Evolutionary conservation across 1,140 invertebrate genomes (phyloP), one percentile per base, ranked within the genome.

Genomic region (Agraylea sexmaculata): DNA sequence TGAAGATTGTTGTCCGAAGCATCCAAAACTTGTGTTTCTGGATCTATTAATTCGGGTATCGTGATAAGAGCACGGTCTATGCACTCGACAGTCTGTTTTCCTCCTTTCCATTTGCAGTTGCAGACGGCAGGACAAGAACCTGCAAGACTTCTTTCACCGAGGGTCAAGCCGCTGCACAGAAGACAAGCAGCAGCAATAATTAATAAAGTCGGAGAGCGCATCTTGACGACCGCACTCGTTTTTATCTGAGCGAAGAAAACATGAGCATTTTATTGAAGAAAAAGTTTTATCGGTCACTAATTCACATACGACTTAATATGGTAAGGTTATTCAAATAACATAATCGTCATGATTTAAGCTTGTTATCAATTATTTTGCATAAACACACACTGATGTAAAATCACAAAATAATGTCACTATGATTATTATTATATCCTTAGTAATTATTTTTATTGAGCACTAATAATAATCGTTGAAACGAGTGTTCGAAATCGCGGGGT

Each of bases 71-170:
- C 76, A 12, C 82, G 75, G 59, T 87, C 77, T 40, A 78, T 72
- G 62, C 88, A 93, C 63, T 90, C 87, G 15, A 89, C 87, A 16
- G 84, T 87, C 52, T 86, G 80, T 66, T 92, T 91, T 42, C 87
- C 87, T 51, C 80, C 77, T 64, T 90, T 88, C 89, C 89, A 92
- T 62, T 89, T 91, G 65, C 87, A 92, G 43, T 73, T 71, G 60
- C 88, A 92, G 50, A 83, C 76, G 16, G 74, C 73, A 29, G 83
- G 80, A 52, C 85, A 88, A 45, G 66, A 69, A 49, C 65, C 65
- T 25, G 65, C 57, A 23, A 64, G 61, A 25, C 58, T 49, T 27
- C 57, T 61, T 33, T 54, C 58, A 32, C 56, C 51, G 45, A 56
- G 54, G 44, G 58, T 59, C n/a, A n/a, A n/a, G 27, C 36, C 54